Evolutionary conservation across 2,113 vertebrate genomes (phyloP).

Genomic region (Ctenodactylus gundi): DNA sequence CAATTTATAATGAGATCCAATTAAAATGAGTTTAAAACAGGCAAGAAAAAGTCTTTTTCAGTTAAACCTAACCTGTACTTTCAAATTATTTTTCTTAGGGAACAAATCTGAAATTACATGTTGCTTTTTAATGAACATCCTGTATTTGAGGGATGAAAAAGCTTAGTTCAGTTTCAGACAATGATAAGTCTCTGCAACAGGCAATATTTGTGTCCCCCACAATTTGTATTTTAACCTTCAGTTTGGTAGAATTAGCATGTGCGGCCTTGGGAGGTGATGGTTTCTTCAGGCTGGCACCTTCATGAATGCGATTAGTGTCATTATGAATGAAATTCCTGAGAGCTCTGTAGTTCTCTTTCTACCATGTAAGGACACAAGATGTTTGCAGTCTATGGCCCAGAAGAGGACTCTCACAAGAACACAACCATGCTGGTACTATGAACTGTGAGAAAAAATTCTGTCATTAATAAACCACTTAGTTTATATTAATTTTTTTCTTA

Average conservation of each 20-base stretch:
- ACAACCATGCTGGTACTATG: not conserved
- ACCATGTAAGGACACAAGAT: not conserved
- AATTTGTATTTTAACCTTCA: not conserved
- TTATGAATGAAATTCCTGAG: not conserved
- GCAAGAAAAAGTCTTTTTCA: not conserved
- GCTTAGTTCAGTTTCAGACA: not conserved
- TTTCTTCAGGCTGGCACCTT: not conserved
- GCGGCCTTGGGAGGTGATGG: not conserved
- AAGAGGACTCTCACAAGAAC: not conserved
- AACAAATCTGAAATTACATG: constrained; percentile 1
- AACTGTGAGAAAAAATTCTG: not conserved
- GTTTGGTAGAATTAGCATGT: not conserved
- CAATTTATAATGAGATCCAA: constrained; percentile 9
- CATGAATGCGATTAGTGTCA: no score
- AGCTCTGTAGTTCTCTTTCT: not conserved
- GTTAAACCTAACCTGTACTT: constrained; percentile 9
- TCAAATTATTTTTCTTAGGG: constrained; percentile 41
- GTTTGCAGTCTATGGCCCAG: not conserved
- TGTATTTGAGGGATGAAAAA: not conserved
- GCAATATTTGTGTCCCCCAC: not conserved
- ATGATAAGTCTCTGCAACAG: not conserved
- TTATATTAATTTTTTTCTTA: not conserved
- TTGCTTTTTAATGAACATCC: constrained; percentile 4
- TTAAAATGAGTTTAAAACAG: constrained; percentile 50
- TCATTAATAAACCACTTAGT: not conserved